Conservation (phyloP, 2,113 vertebrate genomes). For the Cepphus grylle region DNA sequence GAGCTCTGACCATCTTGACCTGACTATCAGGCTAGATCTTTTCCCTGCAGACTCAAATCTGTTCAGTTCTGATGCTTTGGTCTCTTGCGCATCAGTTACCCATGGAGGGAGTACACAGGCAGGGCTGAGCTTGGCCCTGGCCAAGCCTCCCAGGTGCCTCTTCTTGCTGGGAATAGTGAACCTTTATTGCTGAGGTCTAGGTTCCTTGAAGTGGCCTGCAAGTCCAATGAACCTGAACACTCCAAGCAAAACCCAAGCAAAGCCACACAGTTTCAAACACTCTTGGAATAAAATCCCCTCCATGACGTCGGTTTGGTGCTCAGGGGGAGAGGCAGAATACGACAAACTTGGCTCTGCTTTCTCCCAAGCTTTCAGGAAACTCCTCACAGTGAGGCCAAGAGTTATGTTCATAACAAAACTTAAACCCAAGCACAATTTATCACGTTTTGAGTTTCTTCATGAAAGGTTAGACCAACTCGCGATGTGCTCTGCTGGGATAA, state of each 20-base stretch:
- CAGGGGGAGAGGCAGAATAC: background rate
- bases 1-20: background rate
- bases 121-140: background rate
- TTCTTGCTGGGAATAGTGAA: background rate
- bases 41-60: background rate
- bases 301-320: background rate
- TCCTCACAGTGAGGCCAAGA: constrained; percentile 4
- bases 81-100: background rate
- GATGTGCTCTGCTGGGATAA: constrained; percentile 27
- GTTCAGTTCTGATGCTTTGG: background rate
- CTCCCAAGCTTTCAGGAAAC: constrained; percentile 53
- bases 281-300: constrained; percentile 38
- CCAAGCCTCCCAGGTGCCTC: background rate
- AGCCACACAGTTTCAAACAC: constrained; percentile 19
- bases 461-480: constrained; percentile 30
- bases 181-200: background rate
- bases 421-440: constrained; percentile 41
- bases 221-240: constrained; percentile 42
- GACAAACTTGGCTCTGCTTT: constrained; percentile 28
- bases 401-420: background rate
- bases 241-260: constrained; percentile 44
- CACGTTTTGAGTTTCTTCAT: constrained; percentile 30
- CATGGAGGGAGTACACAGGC: background rate
- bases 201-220: background rate
- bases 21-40: background rate